Conservation (phyloP, 1,140 invertebrate genomes). For the Lepeophtheirus salmonis region DNA sequence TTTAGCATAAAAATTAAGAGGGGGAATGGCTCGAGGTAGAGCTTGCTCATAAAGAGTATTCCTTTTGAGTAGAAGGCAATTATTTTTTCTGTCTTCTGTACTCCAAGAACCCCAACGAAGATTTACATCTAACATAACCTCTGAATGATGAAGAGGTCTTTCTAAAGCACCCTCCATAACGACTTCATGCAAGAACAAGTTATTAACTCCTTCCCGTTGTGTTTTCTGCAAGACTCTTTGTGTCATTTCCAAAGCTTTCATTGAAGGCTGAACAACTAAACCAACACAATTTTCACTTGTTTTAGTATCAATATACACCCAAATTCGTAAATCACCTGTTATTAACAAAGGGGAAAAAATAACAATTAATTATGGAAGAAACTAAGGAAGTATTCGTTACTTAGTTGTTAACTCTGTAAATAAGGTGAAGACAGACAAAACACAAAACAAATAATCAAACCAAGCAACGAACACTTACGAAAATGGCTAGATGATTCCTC, state of each 20-base stretch:
- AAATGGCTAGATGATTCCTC: background rate
- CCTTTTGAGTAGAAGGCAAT: constrained; percentile 46
- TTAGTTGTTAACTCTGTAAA: too few species aligned
- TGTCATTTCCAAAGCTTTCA: constrained; percentile 4
- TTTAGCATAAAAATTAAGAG: constrained; percentile 11
- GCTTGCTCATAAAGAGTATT: constrained; percentile 35
- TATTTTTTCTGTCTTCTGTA: constrained; percentile 53
- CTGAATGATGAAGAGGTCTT: constrained; percentile 53
- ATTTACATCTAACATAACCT: constrained; percentile 46
- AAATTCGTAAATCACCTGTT: constrained; percentile 45
- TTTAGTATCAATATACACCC: constrained; percentile 40
- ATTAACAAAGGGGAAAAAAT: background rate
- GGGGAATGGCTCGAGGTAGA: constrained; percentile 30
- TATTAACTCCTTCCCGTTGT: constrained; percentile 24
- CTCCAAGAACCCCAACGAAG: constrained; percentile 67
- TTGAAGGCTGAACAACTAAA: constrained; percentile 22
- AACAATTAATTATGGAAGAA: too few species aligned
- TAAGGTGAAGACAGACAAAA: too few species aligned
- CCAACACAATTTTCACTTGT: constrained; percentile 21
- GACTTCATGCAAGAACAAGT: constrained; percentile 46
- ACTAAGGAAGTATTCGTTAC: too few species aligned
- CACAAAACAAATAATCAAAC: too few species aligned
- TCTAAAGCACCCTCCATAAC: constrained; percentile 47
- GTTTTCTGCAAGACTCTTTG: background rate
- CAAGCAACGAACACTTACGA: background rate